Evolutionary conservation across 2,888 invertebrate species (phyloP), one percentile per base, ranked within the genome.

Genomic region (Margaritifera margaritifera): DNA sequence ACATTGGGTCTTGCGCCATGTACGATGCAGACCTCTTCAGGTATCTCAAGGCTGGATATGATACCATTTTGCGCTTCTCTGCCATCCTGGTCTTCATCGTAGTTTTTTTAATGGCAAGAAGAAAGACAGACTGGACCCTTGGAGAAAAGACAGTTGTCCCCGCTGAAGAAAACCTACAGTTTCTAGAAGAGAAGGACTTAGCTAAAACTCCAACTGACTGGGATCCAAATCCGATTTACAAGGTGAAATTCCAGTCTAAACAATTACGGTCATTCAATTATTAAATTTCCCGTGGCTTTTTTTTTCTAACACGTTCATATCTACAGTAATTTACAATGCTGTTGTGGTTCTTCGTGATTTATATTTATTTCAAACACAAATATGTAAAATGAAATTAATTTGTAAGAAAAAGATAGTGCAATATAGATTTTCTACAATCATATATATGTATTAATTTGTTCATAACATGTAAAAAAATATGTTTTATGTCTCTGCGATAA

Each of bases 21-120:
- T 84, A 83, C 64, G 80, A 83, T 61, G 75, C 78, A 24, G 69
- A 74, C 19, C 71, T 71, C 54, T 76, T 83, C 64, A 67, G 83
- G 53, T 67, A 75, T 8, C 74, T 71, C 57, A 73, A 71, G 51
- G 63, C 75, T 54, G 63, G 69, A 4, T 69, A 71, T 50, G 72
- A 75, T 61, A 54, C 73, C 50, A 52, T 68, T 31, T 69, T 73
- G 18, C 72, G 74, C 42, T 11, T 70, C 27, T 6, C 70, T 6
- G 66, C 59, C 1, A 55, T 74, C 15, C 11, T 66, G 1, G 50
- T 79, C 8, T 62, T 74, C 18, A 60, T 74, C 19, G 57, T 69
- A 50, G 72, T 72, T 51, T 70, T 69, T 42, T 64, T 71, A n/a
- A 54, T 55, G 27, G 71, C 79, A 0, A 63, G 69, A 22, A 64